Conservation (phyloP, 2,888 invertebrate genomes). For the Epistrophella euchroma region DNA sequence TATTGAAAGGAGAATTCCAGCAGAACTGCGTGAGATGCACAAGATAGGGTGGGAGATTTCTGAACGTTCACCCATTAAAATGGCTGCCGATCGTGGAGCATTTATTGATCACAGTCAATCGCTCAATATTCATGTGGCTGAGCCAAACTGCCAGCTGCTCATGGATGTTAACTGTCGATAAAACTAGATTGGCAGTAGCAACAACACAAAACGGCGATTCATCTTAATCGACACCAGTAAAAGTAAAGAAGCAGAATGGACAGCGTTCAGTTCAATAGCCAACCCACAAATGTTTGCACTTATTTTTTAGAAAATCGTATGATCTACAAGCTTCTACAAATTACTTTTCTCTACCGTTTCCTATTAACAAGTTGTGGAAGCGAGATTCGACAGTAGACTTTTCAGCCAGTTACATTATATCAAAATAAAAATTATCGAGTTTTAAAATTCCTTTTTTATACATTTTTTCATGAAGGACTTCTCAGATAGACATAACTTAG, state of each 20-base stretch:
- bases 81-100: slow-evolving; percentile 99
- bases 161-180: slow-evolving; percentile 98
- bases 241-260: slow-evolving; percentile 51
- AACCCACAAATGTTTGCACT: too few relatives aligned
- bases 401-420: too few relatives aligned
- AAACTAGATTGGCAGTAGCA: slow-evolving; percentile 85
- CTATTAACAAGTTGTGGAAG: too few relatives aligned
- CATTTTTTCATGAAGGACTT: too few relatives aligned
- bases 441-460: too few relatives aligned
- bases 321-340: too few relatives aligned
- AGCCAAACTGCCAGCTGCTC: slow-evolving; percentile 97
- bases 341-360: too few relatives aligned
- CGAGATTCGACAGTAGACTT: too few relatives aligned
- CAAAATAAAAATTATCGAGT: too few relatives aligned
- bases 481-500: too few relatives aligned
- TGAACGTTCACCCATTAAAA: slow-evolving; percentile 95
- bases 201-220: slow-evolving; percentile 73
- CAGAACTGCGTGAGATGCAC: slow-evolving; percentile 93
- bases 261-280: slow-evolving; percentile 34
- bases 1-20: slow-evolving; percentile 94
- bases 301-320: too few relatives aligned
- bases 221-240: slow-evolving; percentile 31
- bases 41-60: slow-evolving; percentile 99
- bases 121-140: slow-evolving; percentile 98
- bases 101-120: slow-evolving; percentile 99